A percentile compares a stretch with the other conserved stretches of the same genome.
Evolutionary conservation across 1,140 invertebrate genomes (phyloP).

Genomic region (Drosophila teissieri): DNA sequence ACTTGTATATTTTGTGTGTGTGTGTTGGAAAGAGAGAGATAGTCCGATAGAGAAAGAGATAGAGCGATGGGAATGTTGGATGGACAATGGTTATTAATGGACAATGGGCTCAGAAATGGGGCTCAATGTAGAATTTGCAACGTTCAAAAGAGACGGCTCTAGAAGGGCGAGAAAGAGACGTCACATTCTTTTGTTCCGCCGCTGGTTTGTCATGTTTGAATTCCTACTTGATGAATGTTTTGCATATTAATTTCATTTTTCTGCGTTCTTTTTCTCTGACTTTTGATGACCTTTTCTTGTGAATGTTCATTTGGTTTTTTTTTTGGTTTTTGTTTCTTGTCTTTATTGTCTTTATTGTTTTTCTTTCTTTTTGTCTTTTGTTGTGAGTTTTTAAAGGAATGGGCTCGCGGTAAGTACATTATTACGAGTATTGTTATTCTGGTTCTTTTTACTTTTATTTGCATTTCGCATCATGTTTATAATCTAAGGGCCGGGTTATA

Average conservation of each 20-base stretch:
- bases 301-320: conserved; percentile 44
- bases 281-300: conserved; percentile 36
- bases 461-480: conserved; percentile 45
- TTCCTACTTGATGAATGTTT: conserved; percentile 55
- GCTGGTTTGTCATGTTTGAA: conserved; percentile 40
- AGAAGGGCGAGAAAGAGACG: conserved; percentile 10
- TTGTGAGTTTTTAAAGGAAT: conserved; percentile 48
- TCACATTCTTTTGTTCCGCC: conserved; percentile 43
- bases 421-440: conserved; percentile 48
- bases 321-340: conserved; percentile 5
- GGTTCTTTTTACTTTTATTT: conserved; percentile 36
- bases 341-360: conserved; percentile 14
- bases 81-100: conserved; percentile 74
- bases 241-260: conserved; percentile 52
- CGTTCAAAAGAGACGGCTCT: conserved; percentile 3
- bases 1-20: conserved; percentile 16
- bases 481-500: conserved; percentile 28
- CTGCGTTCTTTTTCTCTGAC: conserved; percentile 17
- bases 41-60: conserved; percentile 30
- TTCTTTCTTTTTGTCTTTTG: conserved; percentile 28
- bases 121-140: conserved; percentile 33
- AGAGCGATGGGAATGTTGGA: conserved; percentile 62
- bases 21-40: conserved; percentile 21
- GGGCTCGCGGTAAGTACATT: conserved; percentile 49
- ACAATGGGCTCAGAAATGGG: conserved; percentile 51